These are phyloP conservation scores for Mus spretus DNA, from an alignment of 2,797 vertebrate genomes.

Conservation along the genomic window DNA sequence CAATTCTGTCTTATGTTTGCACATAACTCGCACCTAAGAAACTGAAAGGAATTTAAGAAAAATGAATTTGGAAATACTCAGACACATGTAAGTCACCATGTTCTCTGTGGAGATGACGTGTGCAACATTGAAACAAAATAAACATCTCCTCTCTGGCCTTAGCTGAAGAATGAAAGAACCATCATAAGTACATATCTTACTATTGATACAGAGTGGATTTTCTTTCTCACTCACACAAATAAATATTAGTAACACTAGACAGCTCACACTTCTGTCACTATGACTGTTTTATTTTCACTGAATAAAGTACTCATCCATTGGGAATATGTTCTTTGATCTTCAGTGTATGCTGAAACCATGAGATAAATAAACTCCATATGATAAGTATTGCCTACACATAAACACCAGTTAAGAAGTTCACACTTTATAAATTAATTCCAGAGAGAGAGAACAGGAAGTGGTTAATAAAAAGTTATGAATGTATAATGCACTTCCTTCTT, in stretches of 20 bases:
- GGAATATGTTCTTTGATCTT: neutral
- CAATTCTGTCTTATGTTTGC: slow-evolving; percentile 59
- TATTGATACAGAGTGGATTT: neutral
- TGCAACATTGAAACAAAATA: neutral
- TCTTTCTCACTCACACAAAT: neutral
- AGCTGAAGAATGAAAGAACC: neutral
- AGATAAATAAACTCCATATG: neutral
- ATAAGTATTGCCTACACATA: neutral
- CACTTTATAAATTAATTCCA: neutral
- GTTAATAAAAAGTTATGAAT: neutral
- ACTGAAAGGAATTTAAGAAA: slow-evolving; percentile 71
- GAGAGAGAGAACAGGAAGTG: neutral
- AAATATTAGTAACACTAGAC: neutral
- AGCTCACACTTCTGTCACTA: neutral
- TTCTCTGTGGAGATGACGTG: slow-evolving; percentile 35
- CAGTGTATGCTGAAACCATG: neutral
- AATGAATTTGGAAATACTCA: slow-evolving; percentile 72
- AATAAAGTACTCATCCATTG: neutral
- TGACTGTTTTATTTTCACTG: slow-evolving; percentile 29
- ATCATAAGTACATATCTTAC: neutral
- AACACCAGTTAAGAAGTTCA: neutral
- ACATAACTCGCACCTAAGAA: slow-evolving; percentile 63
- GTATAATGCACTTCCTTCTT: neutral
- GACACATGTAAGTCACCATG: slow-evolving; percentile 50
- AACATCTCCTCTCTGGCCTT: neutral